Conservation (phyloP, 2,888 invertebrate genomes). For the Crocallis elinguaria region DNA sequence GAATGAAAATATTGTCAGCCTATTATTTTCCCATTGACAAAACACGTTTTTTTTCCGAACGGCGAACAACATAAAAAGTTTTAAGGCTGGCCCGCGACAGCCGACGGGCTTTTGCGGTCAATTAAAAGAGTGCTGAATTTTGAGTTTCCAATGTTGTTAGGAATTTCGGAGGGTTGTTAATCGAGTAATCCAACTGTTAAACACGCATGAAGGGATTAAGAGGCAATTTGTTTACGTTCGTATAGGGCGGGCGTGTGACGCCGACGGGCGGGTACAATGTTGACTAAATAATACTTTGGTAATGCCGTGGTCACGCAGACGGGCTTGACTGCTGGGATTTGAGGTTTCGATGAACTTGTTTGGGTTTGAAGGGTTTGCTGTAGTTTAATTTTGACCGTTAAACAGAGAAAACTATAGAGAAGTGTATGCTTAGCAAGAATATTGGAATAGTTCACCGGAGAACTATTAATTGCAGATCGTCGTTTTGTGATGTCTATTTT, state of each 20-base stretch:
- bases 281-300: slow-evolving; percentile 40
- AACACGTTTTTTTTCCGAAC: slow-evolving; percentile 38
- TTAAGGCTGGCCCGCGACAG: slow-evolving; percentile 44
- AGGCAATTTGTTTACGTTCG: slow-evolving; percentile 55
- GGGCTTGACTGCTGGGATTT: slow-evolving; percentile 14
- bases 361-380: slow-evolving; percentile 16
- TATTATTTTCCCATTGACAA: slow-evolving; percentile 37
- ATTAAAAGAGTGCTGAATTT: slow-evolving; percentile 58
- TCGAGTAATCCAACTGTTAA: slow-evolving; percentile 66
- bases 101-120: slow-evolving; percentile 51
- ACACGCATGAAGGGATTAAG: slow-evolving; percentile 66
- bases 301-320: slow-evolving; percentile 34
- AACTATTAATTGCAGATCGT: background rate
- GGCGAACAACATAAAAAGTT: slow-evolving; percentile 48
- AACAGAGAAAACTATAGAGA: background rate
- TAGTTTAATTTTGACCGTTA: slow-evolving; percentile 23
- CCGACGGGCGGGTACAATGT: slow-evolving; percentile 30
- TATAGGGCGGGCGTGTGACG: slow-evolving; percentile 19
- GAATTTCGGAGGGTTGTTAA: slow-evolving; percentile 53
- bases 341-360: slow-evolving; percentile 22
- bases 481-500: no score
- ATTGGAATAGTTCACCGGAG: background rate
- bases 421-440: background rate
- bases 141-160: slow-evolving; percentile 49
- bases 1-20: slow-evolving; percentile 30